phyloP scores from a whole-genome alignment of 2,113 vertebrate genomes.

The Lipophrys pholis region DNA sequence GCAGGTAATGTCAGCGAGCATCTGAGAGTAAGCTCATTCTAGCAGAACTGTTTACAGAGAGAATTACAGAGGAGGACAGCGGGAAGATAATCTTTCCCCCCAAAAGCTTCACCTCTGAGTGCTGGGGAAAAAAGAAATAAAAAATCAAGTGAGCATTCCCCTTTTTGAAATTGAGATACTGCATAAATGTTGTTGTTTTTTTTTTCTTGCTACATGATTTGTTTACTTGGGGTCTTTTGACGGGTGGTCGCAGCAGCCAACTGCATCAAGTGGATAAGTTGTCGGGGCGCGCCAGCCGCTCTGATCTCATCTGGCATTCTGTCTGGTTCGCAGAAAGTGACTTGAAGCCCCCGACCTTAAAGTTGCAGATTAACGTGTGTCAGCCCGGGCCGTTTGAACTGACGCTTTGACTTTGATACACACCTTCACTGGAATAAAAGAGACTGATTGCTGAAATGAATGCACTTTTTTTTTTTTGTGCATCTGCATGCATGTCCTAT shows the following conservation, averaged over 20 bases:
- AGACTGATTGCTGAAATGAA: constrained; percentile 65
- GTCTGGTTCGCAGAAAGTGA: constrained; percentile 50
- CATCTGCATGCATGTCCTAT: constrained; percentile 14
- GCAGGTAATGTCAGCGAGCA: constrained; percentile 78
- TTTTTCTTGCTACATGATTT: constrained; percentile 15
- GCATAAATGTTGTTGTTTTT: constrained; percentile 37
- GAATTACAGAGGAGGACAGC: constrained; percentile 77
- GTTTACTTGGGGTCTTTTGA: constrained; percentile 25
- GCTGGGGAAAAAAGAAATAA: neutral
- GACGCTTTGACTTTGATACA: constrained; percentile 67
- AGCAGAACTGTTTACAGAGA: constrained; percentile 77
- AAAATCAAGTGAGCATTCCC: constrained; percentile 36
- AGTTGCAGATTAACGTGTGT: constrained; percentile 71
- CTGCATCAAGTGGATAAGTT: constrained; percentile 29
- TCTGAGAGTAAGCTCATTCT: constrained; percentile 72
- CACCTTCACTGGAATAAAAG: constrained; percentile 52
- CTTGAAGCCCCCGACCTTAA: constrained; percentile 62
- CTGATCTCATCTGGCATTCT: constrained; percentile 67
- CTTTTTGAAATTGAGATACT: constrained; percentile 54
- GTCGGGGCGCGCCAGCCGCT: neutral
- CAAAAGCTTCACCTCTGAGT: constrained; percentile 59
- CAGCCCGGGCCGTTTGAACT: constrained; percentile 60
- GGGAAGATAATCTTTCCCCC: constrained; percentile 71
- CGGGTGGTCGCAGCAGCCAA: constrained; percentile 25
- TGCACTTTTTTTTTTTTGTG: constrained; percentile 15